A percentile compares a stretch with the other conserved stretches of the same genome.
These are phyloP conservation scores for Lindbergichthys nudifrons DNA, from an alignment of 2,797 vertebrate species.

Conservation along the genomic window DNA sequence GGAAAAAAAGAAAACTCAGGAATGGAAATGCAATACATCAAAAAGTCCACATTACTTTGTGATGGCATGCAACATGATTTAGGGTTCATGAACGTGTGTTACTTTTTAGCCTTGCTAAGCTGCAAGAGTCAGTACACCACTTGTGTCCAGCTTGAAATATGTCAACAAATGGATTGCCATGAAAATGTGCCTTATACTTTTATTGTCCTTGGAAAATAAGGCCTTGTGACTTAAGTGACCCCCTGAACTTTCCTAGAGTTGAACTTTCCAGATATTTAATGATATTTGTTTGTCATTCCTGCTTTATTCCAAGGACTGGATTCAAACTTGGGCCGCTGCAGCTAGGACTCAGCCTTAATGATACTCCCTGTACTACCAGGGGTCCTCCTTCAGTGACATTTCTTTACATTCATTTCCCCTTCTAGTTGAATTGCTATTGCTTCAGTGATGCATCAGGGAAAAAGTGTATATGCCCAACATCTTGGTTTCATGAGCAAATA, in stretches of 20 bases:
- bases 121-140: not conserved
- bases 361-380: too few species aligned
- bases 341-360: too few species aligned
- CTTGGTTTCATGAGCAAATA: not conserved
- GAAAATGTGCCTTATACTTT: not conserved
- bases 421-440: too few species aligned
- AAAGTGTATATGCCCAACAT: not conserved
- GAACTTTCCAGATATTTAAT: not conserved
- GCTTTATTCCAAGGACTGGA: too few species aligned
- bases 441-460: not conserved
- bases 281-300: too few species aligned
- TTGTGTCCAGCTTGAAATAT: constrained; percentile 8
- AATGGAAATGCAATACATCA: constrained; percentile 47
- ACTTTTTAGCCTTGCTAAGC: not conserved
- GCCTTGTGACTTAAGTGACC: not conserved
- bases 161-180: not conserved
- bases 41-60: constrained; percentile 8
- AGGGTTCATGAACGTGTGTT: not conserved
- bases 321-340: too few species aligned
- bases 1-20: constrained; percentile 12
- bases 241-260: too few species aligned
- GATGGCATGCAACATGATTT: not conserved
- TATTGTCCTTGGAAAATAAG: not conserved
- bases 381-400: not conserved
- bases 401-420: not conserved